Evolutionary conservation across 2,888 invertebrate genomes (phyloP).

Genomic region (Vannuccia rotundouncinata): DNA sequence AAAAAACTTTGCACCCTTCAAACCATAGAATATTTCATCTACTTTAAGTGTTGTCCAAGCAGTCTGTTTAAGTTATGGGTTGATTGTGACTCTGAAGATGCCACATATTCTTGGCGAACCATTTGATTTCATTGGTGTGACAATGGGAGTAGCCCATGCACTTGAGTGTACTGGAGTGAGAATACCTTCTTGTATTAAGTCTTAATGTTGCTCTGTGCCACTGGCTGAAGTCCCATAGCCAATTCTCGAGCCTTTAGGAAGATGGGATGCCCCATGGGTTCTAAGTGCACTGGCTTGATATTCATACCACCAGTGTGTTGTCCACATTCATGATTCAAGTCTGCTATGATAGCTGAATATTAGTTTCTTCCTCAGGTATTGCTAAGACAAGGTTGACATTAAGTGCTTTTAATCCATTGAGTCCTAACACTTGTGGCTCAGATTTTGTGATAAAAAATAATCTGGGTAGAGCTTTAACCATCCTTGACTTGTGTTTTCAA

Average conservation of each 20-base stretch:
- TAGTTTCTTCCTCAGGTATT: no score
- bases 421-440: no score
- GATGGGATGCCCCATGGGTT: not conserved
- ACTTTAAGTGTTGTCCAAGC: not conserved
- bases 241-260: not conserved
- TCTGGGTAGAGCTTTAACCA: no score
- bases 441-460: no score
- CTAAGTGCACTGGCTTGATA: not conserved
- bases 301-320: not conserved
- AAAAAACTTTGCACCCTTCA: not conserved
- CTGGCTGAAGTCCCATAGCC: not conserved
- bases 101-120: not conserved
- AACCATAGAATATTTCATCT: not conserved
- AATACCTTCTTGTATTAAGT: not conserved
- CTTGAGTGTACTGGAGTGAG: not conserved
- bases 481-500: no score
- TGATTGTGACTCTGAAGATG: not conserved
- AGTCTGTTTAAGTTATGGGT: not conserved
- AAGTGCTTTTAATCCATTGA: no score
- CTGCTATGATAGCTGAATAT: no score
- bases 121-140: not conserved
- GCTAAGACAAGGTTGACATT: no score
- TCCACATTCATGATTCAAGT: not conserved
- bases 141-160: not conserved
- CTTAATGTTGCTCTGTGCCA: not conserved